Evolutionary conservation across 2,113 vertebrate genomes (phyloP).

Genomic region (Ranitomeya variabilis): DNA sequence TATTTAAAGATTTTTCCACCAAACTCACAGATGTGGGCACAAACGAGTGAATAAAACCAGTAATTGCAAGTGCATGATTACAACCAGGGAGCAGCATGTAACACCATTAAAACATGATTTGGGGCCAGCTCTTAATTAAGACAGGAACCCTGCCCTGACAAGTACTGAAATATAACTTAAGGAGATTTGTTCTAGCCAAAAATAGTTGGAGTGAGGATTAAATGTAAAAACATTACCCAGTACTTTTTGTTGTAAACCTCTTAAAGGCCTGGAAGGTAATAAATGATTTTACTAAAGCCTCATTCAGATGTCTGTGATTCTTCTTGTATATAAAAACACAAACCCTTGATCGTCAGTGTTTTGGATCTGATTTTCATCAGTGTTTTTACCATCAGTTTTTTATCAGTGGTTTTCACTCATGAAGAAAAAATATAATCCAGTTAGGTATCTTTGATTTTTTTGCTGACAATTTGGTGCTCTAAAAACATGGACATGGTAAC

Average conservation of each 20-base stretch:
- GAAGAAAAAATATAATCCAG: too few species aligned
- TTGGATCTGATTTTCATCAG: too few species aligned
- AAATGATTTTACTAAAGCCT: neutral
- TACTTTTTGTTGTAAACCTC: neutral
- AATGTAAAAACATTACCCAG: neutral
- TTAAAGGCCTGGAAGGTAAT: neutral
- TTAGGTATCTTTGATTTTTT: too few species aligned
- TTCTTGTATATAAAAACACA: too few species aligned
- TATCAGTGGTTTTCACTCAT: too few species aligned
- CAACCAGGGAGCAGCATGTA: neutral
- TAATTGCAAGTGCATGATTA: constrained; percentile 1
- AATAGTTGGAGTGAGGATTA: neutral
- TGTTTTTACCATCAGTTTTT: too few species aligned
- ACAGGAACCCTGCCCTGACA: constrained; percentile 13
- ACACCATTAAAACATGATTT: neutral
- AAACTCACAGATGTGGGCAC: neutral
- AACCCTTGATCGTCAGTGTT: too few species aligned
- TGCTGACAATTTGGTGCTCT: too few species aligned
- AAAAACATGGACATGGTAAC: too few species aligned
- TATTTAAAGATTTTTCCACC: neutral
- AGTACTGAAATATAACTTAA: neutral
- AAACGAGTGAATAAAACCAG: neutral
- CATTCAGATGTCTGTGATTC: too few species aligned
- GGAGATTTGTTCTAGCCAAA: neutral
- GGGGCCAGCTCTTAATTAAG: constrained; percentile 3